Evolutionary conservation across 2,797 vertebrate genomes (phyloP).

Genomic region (Myotis planiceps): DNA sequence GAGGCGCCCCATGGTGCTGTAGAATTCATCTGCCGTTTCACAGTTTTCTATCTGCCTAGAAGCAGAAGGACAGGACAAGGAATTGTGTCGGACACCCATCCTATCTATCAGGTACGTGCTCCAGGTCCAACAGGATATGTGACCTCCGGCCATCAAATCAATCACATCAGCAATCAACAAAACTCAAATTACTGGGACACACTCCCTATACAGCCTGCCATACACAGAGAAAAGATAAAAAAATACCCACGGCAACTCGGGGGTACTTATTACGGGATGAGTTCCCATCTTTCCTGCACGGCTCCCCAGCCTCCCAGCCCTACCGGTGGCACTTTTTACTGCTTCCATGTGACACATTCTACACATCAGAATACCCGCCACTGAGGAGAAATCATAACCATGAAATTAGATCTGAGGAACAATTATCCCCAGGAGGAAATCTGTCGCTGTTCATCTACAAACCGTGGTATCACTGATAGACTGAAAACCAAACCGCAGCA

Average conservation of each 20-base stretch:
- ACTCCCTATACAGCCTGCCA: background rate
- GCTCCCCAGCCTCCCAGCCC: background rate
- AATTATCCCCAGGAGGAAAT: background rate
- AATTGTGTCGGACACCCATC: too few species aligned
- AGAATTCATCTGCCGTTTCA: conserved; percentile 97
- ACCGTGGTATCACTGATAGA: background rate
- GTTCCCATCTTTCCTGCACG: background rate
- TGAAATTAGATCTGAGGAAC: background rate
- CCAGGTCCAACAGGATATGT: background rate
- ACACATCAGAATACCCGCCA: background rate
- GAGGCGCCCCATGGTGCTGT: conserved; percentile 96
- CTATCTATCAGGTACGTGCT: background rate
- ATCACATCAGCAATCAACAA: background rate
- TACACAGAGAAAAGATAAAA: background rate
- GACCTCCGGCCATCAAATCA: background rate
- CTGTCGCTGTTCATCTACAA: background rate
- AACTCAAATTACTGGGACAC: background rate
- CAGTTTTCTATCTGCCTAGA: conserved; percentile 96
- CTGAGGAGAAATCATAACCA: background rate
- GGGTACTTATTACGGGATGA: background rate
- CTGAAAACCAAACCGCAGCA: conserved; percentile 4
- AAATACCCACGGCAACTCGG: background rate
- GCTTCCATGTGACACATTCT: background rate
- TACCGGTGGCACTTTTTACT: background rate
- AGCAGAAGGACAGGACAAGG: background rate